Base-by-base conservation (phyloP, 92 coral and sea anemone genomes). In the Galaxea fascicularis region DNA sequence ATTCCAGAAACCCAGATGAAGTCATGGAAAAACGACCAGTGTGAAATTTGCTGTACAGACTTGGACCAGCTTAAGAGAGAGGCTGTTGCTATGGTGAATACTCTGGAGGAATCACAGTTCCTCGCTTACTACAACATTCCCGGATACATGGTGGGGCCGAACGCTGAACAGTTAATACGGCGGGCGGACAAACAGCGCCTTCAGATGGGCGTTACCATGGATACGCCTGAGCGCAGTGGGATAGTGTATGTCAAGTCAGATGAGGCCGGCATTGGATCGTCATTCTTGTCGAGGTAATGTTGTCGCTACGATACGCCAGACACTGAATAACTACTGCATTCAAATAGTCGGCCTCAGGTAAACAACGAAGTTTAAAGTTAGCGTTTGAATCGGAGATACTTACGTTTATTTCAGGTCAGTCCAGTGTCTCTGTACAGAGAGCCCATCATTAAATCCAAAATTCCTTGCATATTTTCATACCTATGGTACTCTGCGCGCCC, bases 21-120 rank as follows among this genome's bases (percentile, higher is more conserved):
- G 65, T 93, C 99, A 51, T 97, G 98, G 98, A 91, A 90, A 46
- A 93, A 95, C 31, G 96, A 95, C 69, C 98, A 91, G 25, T 97
- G 99, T 69, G 95, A 94, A 46, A 95, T 97, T 10, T 97, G 99
- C 65, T 90, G 98, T 45, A 95, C 99, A n/a, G 93, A 91, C 53
- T 89, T 97, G 77, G 89, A 90, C 63, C 99, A 97, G 77, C 94
- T 97, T 26, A 97, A 97, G 71, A 75, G 95, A 71, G 99, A 97
- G 57, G 99, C 99, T 2, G 95, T 95, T 51, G 90, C 98, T 60
- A 97, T 97, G 99, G 99, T 97, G 27, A 91, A 95, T 73, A 97
- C 95, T 0, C 83, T 97, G 65, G 99, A 97, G 59, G 99, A 97
- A 77, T 95, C 99, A 0, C 98, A 95, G 70, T 95, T 97, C 72